Conservation (phyloP, 2,797 vertebrate species). For the Heteromormyrus szaboi region DNA sequence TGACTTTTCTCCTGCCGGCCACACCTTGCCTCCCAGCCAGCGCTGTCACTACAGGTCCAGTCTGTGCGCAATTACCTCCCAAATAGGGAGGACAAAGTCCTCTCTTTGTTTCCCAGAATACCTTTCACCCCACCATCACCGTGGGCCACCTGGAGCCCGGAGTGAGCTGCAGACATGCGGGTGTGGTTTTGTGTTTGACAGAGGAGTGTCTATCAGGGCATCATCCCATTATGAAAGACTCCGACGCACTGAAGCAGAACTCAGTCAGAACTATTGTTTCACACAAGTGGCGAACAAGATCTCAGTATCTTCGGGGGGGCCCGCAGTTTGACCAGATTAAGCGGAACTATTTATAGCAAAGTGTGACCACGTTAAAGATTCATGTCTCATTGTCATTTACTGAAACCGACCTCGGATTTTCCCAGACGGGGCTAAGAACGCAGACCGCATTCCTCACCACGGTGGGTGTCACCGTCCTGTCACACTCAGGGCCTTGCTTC, state of each 20-base stretch:
- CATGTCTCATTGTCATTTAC: background rate
- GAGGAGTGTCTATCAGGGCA: background rate
- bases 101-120: conserved; percentile 48
- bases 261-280: background rate
- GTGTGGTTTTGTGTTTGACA: background rate
- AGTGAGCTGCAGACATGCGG: background rate
- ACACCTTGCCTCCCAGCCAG: conserved; percentile 66
- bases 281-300: background rate
- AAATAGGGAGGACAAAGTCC: conserved; percentile 18
- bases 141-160: background rate
- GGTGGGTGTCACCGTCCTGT: background rate
- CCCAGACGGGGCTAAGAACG: background rate
- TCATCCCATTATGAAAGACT: background rate
- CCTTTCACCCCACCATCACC: conserved; percentile 43
- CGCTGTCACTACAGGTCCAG: conserved; percentile 52
- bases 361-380: background rate
- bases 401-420: background rate
- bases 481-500: background rate
- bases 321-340: background rate
- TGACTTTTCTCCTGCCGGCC: conserved; percentile 53
- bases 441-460: background rate
- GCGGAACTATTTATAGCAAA: background rate
- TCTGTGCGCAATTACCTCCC: background rate
- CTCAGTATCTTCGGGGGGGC: background rate
- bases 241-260: background rate